A percentile compares a stretch with the other conserved stretches of the same genome.
These are phyloP conservation scores for Enteromius unitaeniatus DNA, from an alignment of 2,797 vertebrate species.

Conservation along the genomic window DNA sequence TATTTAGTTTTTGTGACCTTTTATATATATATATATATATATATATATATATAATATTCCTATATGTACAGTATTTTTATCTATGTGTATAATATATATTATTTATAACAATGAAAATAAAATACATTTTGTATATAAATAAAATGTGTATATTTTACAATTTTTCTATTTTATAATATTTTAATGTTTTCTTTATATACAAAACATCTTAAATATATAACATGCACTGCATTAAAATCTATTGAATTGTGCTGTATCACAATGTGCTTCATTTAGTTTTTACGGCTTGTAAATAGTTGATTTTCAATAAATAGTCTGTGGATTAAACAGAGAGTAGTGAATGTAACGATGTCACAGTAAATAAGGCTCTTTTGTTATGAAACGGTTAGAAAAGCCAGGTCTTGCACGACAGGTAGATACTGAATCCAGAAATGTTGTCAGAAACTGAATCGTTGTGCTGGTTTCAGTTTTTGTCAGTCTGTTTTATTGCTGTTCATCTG, in stretches of 20 bases:
- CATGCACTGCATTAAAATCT: neutral
- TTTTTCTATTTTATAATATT: too few species aligned
- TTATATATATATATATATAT: too few species aligned
- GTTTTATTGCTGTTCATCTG: constrained; percentile 20
- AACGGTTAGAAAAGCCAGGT: neutral
- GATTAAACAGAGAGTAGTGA: neutral
- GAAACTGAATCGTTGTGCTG: neutral
- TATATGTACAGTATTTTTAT: too few species aligned
- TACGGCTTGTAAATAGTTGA: too few species aligned
- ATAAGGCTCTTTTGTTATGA: neutral
- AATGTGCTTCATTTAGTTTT: neutral
- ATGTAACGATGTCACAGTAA: neutral
- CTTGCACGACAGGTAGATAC: neutral
- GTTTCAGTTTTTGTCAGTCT: neutral
- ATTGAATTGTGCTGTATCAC: neutral
- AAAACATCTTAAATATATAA: too few species aligned
- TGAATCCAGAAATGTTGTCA: neutral
- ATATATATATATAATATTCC: too few species aligned
- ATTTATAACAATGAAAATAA: too few species aligned
- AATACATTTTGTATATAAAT: too few species aligned
- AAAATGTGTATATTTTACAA: too few species aligned
- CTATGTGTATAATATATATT: neutral
- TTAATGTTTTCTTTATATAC: too few species aligned
- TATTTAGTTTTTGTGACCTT: neutral
- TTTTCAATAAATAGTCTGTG: neutral